Evolutionary conservation across 2,797 vertebrate genomes (phyloP).

Genomic region (Peromyscus nudipes): DNA sequence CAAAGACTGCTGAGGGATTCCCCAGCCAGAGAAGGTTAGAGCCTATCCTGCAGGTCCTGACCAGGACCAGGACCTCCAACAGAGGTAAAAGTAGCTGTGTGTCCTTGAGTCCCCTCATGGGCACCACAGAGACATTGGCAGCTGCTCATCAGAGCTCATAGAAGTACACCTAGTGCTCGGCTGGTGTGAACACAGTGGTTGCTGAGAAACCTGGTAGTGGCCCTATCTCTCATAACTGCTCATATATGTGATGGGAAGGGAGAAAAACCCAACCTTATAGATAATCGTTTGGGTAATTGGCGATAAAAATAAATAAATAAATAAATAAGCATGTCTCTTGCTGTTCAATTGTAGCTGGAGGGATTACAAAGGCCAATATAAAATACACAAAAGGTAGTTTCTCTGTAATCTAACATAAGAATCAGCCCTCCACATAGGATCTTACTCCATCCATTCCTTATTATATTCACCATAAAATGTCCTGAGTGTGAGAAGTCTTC

Average conservation of each 20-base stretch:
- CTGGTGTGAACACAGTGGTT: not conserved
- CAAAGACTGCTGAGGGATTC: not conserved
- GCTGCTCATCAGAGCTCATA: fast-evolving
- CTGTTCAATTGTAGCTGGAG: not conserved
- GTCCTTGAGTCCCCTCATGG: fast-evolving
- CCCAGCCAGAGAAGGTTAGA: not conserved
- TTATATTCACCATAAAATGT: not conserved
- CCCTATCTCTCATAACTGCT: not conserved
- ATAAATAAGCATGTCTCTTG: not conserved
- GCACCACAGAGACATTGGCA: no score
- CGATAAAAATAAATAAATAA: not conserved
- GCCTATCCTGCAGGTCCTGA: no score
- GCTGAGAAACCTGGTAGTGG: not conserved
- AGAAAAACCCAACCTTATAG: not conserved
- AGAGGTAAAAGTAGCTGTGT: not conserved
- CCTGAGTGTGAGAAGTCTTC: not conserved
- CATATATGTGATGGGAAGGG: not conserved
- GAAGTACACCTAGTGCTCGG: fast-evolving
- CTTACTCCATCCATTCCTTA: not conserved
- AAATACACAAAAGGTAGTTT: not conserved
- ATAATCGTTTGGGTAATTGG: not conserved
- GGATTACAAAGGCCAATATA: not conserved
- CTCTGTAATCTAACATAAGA: not conserved
- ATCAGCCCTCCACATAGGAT: not conserved
- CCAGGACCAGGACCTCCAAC: not conserved